phyloP scores from a whole-genome alignment of 1,140 invertebrate species.

The Philopotamus ludificatus region DNA sequence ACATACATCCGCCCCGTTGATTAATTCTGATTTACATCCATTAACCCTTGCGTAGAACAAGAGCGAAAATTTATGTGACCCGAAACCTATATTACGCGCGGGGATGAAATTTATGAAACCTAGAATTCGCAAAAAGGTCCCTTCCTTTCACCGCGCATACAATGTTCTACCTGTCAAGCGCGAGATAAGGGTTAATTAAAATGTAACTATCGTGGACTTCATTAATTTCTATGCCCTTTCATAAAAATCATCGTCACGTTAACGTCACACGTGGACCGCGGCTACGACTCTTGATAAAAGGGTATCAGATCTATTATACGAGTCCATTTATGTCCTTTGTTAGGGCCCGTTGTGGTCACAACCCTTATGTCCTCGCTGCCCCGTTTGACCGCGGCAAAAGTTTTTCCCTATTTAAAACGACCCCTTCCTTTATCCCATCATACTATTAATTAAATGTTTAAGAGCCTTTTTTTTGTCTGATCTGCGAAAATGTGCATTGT shows the following conservation, averaged over 20 bases:
- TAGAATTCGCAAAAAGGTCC: too few species aligned
- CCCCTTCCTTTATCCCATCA: background rate
- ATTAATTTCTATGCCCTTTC: constrained; percentile 1
- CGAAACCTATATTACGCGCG: too few species aligned
- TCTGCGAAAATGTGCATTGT: background rate
- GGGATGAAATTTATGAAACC: too few species aligned
- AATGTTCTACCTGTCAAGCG: too few species aligned
- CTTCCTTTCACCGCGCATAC: too few species aligned
- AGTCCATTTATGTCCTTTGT: constrained; percentile 13
- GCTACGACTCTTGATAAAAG: background rate
- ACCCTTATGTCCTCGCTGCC: constrained; percentile 26
- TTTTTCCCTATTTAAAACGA: constrained; percentile 31
- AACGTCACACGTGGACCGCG: background rate
- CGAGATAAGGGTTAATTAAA: background rate
- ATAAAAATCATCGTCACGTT: constrained; percentile 4
- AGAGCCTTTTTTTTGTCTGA: constrained; percentile 28
- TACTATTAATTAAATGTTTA: constrained; percentile 38
- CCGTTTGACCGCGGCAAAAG: constrained; percentile 24
- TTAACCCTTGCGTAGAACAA: too few species aligned
- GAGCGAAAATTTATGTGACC: too few species aligned
- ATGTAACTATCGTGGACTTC: background rate
- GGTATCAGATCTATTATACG: background rate
- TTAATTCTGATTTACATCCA: too few species aligned
- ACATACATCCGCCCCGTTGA: too few species aligned
- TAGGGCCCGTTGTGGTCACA: constrained; percentile 22